Evolutionary conservation across 2,113 vertebrate species (phyloP).

Genomic region (Brachypodius melanocephalos): DNA sequence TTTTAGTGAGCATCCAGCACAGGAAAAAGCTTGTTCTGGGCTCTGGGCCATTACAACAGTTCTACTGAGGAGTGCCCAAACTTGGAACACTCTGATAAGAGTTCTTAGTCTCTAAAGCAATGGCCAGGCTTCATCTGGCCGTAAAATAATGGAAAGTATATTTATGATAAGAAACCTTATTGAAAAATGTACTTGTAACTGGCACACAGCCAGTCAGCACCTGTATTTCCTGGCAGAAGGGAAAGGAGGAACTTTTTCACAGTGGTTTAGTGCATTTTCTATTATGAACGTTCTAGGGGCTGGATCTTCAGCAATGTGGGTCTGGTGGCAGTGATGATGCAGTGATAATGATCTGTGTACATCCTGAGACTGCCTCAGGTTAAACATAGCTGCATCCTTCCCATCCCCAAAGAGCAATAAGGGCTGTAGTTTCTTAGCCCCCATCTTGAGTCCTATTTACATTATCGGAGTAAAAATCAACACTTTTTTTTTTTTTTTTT

Average conservation of each 20-base stretch:
- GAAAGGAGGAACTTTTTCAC: neutral
- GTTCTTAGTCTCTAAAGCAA: neutral
- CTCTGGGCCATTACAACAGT: neutral
- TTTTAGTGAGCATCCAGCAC: neutral
- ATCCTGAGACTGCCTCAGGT: neutral
- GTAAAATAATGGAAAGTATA: constrained; percentile 1
- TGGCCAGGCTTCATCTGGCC: neutral
- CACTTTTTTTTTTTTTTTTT: neutral
- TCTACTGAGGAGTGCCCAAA: neutral
- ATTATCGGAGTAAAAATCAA: neutral
- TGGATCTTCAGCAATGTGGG: neutral
- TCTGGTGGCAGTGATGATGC: neutral
- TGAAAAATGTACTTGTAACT: neutral
- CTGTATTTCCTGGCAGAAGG: neutral
- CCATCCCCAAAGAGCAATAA: neutral
- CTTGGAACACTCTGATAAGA: neutral
- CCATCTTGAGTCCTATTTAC: neutral
- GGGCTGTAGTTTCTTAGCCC: neutral
- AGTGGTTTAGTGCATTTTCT: neutral
- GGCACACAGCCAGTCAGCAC: neutral
- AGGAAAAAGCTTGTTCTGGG: neutral
- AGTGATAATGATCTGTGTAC: neutral
- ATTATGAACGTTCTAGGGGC: neutral
- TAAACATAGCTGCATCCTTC: neutral
- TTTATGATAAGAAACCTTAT: neutral